Evolutionary conservation across 2,888 invertebrate genomes (phyloP), one percentile per base, ranked within the genome.

Genomic region (Lottia gigantea): DNA sequence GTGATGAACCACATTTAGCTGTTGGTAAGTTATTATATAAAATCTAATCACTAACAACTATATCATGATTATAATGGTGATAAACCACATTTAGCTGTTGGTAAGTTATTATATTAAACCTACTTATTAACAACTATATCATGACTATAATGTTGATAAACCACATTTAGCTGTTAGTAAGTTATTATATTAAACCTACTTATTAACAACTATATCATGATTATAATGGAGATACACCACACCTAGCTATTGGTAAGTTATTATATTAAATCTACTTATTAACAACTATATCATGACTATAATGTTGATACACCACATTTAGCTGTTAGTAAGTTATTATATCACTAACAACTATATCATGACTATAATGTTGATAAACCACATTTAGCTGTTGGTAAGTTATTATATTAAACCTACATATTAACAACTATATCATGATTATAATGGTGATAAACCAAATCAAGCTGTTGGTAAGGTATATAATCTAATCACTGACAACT

Each of bases 301-400:
- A 31, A 31, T 40, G 40, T 3, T 40, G 40, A 40, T 40, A 40
- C 2, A 40, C 40, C 40, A 40, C 40, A 40, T 40, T 8, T 40
- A 40, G 40, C 40, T 40, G 40, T 40, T 8, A 8, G 40, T 40
- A 40, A 40, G 40, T 40, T 8, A 40, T 40, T 40, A 40, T 40
- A 40, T 40, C 7, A 40, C 40, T 40, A 74, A 45, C 71, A 77
- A 12, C 71, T 80, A 8, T 83, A 83, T 64, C 84, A 84, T 70
- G 76, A 80, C 14, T 23, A n/a, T 25, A 62, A 23, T 4, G 63
- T 65, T 19, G 47, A 66, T 7, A 16, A 23, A 63, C 80, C 82
- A 15, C 66, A 80, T 69, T 8, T 84, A 49, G 80, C 78, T 14
- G 71, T 84, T 49, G 83, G 83, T 83, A 70, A 70, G 78, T 40